phyloP scores from a whole-genome alignment of 2,113 vertebrate genomes.

The Rhea americana region DNA sequence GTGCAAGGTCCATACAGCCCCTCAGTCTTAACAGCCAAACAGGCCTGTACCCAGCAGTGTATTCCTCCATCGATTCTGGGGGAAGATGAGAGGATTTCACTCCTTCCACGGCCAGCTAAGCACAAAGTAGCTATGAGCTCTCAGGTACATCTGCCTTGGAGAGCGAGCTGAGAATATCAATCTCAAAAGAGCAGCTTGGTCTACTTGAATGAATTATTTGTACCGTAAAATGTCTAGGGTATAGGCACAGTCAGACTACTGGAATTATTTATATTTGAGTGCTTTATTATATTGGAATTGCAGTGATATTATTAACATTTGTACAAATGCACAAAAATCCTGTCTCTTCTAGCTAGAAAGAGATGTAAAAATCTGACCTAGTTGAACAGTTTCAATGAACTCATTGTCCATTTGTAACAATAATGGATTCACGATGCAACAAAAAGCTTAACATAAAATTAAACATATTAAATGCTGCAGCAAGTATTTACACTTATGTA shows the following conservation, averaged over 20 bases:
- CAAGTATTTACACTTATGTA: constrained; percentile 97
- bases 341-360: constrained; percentile 86
- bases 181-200: not conserved
- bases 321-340: constrained; percentile 95
- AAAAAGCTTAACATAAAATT: constrained; percentile 86
- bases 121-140: not conserved
- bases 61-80: not conserved
- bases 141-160: too few species aligned
- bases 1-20: not conserved
- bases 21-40: not conserved
- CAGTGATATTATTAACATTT: constrained; percentile 96
- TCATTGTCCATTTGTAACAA: constrained; percentile 86
- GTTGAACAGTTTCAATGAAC: constrained; percentile 89
- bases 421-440: constrained; percentile 85
- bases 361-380: constrained; percentile 91
- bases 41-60: not conserved
- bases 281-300: constrained; percentile 99
- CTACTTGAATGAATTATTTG: not conserved
- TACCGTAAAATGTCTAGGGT: not conserved
- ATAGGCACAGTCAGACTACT: not conserved
- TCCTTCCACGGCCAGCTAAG: not conserved
- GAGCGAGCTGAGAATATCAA: not conserved
- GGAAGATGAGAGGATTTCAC: not conserved
- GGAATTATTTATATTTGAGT: constrained; percentile 80
- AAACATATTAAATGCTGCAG: constrained; percentile 91